Percentiles rank a stretch among this genome's conserved stretches.
phyloP scores from a whole-genome alignment of 1,140 invertebrate genomes.

The Dinoponera quadriceps region DNA sequence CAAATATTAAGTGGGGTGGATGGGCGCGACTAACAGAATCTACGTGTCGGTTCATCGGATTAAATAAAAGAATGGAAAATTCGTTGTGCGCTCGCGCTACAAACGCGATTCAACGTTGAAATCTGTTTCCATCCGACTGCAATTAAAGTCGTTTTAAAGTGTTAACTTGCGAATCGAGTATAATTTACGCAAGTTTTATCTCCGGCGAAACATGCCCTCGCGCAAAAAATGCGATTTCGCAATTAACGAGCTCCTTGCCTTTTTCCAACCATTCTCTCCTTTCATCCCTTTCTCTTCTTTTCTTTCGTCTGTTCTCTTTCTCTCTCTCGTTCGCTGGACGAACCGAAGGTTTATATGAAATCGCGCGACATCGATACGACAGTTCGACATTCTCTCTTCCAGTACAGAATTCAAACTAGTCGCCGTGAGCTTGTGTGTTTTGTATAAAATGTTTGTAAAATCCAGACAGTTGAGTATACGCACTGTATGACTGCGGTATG shows the following conservation, averaged over 20 bases:
- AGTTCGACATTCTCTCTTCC: not conserved
- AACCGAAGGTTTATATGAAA: not conserved
- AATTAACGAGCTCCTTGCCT: constrained; percentile 10
- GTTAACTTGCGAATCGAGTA: constrained; percentile 27
- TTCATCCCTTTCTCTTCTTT: no score
- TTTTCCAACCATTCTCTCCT: not conserved
- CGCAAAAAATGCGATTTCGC: constrained; percentile 5
- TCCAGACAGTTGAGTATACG: no score
- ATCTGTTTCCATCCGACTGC: constrained; percentile 5
- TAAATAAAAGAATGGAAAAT: constrained; percentile 1
- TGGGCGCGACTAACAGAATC: no score
- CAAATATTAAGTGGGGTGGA: no score
- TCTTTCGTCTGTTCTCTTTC: no score
- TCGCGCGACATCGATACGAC: constrained; percentile 9
- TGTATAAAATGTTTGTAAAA: not conserved
- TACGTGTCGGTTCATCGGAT: not conserved
- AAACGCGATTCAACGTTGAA: constrained; percentile 7
- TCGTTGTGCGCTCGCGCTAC: not conserved
- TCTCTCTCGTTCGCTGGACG: no score
- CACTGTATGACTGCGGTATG: no score
- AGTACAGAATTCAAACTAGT: not conserved
- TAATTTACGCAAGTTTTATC: constrained; percentile 30
- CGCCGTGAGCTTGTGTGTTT: not conserved
- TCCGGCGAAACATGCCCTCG: not conserved
- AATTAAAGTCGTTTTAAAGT: constrained; percentile 43